Evolutionary conservation across 2,113 vertebrate genomes (phyloP).

Genomic region (Siniperca chuatsi): DNA sequence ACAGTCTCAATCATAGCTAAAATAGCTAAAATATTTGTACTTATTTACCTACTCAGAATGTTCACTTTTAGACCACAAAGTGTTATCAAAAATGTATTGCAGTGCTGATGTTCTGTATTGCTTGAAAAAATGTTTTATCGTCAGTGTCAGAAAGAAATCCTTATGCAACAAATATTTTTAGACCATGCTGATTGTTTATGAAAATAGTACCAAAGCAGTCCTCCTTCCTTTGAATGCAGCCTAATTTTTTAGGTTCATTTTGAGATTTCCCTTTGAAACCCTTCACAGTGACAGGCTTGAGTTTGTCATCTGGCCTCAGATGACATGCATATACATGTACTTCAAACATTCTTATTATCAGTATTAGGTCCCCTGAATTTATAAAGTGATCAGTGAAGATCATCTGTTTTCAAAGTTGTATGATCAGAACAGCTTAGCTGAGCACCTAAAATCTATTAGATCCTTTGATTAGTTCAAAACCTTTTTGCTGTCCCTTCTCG

Average conservation of each 20-base stretch:
- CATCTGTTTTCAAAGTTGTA: background rate
- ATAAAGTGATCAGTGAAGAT: background rate
- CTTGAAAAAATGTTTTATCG: background rate
- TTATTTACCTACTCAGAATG: background rate
- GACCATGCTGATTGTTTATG: background rate
- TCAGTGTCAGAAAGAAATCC: background rate
- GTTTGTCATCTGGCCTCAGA: background rate
- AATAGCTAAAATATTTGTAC: background rate
- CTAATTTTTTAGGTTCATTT: slow-evolving; percentile 30
- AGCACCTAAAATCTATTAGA: background rate
- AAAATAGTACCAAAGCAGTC: slow-evolving; percentile 27
- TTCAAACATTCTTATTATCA: background rate
- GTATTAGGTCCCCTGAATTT: background rate
- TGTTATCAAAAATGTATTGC: background rate
- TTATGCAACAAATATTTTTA: slow-evolving; percentile 33
- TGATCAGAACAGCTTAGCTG: background rate
- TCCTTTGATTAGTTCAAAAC: background rate
- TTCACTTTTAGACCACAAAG: background rate
- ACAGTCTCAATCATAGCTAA: background rate
- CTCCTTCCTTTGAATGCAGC: slow-evolving; percentile 13
- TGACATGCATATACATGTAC: background rate
- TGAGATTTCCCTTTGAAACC: slow-evolving; percentile 9
- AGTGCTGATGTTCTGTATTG: background rate
- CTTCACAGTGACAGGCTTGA: background rate
- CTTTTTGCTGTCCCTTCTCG: background rate